phyloP scores from a whole-genome alignment of 2,797 vertebrate genomes.

The Acropternis orthonyx region DNA sequence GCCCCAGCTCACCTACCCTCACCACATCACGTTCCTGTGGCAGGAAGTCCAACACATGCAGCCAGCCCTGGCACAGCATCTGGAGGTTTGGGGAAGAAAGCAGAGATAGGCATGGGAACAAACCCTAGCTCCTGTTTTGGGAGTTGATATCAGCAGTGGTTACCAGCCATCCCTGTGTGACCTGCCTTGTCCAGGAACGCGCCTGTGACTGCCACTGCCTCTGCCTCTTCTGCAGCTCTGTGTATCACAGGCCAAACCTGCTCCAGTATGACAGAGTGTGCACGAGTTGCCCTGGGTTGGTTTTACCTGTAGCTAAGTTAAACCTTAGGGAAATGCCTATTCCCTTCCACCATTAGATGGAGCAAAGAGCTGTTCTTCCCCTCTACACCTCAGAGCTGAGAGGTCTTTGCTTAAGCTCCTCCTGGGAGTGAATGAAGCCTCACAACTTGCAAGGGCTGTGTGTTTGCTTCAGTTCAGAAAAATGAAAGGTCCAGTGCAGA shows the following conservation, averaged over 20 bases:
- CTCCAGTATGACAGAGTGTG: fast-evolving
- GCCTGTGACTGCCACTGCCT: not conserved
- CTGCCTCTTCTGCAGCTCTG: not conserved
- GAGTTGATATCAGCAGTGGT: fast-evolving
- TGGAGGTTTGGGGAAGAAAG: not conserved
- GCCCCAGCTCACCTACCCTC: not conserved
- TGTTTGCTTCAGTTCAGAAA: not conserved
- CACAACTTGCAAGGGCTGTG: not conserved
- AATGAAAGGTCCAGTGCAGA: not conserved
- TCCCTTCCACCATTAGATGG: not conserved
- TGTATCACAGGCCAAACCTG: not conserved
- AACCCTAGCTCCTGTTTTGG: not conserved
- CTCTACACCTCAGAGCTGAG: not conserved
- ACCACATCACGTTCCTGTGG: not conserved
- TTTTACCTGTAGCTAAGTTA: not conserved
- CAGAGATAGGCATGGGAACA: not conserved
- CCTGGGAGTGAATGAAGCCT: not conserved
- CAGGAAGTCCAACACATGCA: not conserved
- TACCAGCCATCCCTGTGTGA: fast-evolving
- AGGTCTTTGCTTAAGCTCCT: not conserved
- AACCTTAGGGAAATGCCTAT: not conserved
- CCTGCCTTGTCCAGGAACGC: not conserved
- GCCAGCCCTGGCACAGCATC: fast-evolving
- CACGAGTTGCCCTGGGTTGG: fast-evolving
- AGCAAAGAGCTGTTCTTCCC: conserved; percentile 4